A percentile compares a stretch with the other conserved stretches of the same genome.
phyloP scores from a whole-genome alignment of 2,888 invertebrate species.

The Masnerella sp. region DNA sequence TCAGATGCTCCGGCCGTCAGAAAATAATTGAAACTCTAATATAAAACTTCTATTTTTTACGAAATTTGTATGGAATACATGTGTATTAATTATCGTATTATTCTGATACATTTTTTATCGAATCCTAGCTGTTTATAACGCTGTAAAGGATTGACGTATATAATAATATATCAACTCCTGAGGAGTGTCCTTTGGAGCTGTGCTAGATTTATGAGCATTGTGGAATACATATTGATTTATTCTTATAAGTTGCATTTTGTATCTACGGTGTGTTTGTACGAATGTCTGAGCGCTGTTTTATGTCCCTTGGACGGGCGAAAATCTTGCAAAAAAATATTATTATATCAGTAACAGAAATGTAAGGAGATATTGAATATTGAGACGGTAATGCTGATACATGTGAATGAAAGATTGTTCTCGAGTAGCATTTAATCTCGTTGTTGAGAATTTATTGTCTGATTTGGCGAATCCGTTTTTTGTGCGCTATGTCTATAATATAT shows the following conservation, averaged over 20 bases:
- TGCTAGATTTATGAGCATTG: constrained; percentile 23
- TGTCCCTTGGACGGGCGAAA: not conserved
- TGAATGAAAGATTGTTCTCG: too few species aligned
- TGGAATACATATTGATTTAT: constrained; percentile 35
- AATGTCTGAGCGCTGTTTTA: constrained; percentile 14
- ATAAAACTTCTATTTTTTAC: too few species aligned
- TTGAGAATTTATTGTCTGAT: too few species aligned
- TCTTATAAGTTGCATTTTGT: constrained; percentile 38
- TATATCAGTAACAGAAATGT: not conserved
- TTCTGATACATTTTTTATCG: too few species aligned
- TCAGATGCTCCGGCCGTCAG: not conserved
- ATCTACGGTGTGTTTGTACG: constrained; percentile 10
- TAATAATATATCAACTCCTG: constrained; percentile 36
- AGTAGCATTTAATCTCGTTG: too few species aligned
- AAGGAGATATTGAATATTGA: too few species aligned
- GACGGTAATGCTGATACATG: too few species aligned
- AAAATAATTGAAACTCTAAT: not conserved
- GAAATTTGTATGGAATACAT: too few species aligned
- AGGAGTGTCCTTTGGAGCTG: constrained; percentile 30
- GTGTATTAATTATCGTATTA: not conserved
- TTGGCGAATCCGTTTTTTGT: too few species aligned
- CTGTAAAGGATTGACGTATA: constrained; percentile 13
- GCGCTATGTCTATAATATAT: too few species aligned
- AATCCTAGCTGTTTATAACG: too few species aligned
- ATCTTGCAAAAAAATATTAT: not conserved